Conservation (phyloP, 30 jellyfish, hydroid and myxozoan genomes). For the Hydractinia symbiolongicarpus region DNA sequence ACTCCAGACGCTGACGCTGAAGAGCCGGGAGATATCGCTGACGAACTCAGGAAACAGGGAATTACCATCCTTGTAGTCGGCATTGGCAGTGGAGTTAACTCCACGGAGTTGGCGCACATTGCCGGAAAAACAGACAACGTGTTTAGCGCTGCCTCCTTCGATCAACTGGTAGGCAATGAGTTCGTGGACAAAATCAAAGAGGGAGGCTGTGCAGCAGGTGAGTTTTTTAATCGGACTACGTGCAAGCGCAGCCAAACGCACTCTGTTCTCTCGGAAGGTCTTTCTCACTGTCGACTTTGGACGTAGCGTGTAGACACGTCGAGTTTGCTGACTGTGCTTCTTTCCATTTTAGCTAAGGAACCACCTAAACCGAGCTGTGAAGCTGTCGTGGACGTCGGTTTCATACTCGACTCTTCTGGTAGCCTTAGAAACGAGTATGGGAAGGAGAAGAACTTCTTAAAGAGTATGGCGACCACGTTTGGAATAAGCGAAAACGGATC, state of each 20-base stretch:
- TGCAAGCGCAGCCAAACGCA: neutral
- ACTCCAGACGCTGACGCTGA: slow-evolving; percentile 57
- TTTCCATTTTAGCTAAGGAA: neutral
- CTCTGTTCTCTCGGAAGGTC: neutral
- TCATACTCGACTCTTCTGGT: slow-evolving; percentile 4
- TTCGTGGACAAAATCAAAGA: slow-evolving; percentile 11
- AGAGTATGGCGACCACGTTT: neutral
- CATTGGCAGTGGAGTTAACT: slow-evolving; percentile 60
- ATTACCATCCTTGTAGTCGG: slow-evolving; percentile 50
- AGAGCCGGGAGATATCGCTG: slow-evolving; percentile 60
- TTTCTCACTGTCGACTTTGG: neutral
- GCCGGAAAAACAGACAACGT: slow-evolving; percentile 47
- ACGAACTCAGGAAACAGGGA: slow-evolving; percentile 50
- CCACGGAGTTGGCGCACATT: slow-evolving; percentile 51
- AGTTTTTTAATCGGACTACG: neutral
- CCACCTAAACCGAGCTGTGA: neutral
- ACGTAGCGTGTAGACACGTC: neutral
- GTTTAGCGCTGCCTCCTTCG: slow-evolving; percentile 20
- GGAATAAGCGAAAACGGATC: slow-evolving; percentile 1
- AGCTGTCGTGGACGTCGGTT: slow-evolving; percentile 1
- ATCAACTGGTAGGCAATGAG: slow-evolving; percentile 30
- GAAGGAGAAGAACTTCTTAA: slow-evolving; percentile 7
- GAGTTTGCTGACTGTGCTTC: neutral
- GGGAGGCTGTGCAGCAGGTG: slow-evolving; percentile 28
- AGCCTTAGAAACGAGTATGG: neutral